Conservation (phyloP, 1,140 invertebrate genomes). For the Marisa cornuarietis region DNA sequence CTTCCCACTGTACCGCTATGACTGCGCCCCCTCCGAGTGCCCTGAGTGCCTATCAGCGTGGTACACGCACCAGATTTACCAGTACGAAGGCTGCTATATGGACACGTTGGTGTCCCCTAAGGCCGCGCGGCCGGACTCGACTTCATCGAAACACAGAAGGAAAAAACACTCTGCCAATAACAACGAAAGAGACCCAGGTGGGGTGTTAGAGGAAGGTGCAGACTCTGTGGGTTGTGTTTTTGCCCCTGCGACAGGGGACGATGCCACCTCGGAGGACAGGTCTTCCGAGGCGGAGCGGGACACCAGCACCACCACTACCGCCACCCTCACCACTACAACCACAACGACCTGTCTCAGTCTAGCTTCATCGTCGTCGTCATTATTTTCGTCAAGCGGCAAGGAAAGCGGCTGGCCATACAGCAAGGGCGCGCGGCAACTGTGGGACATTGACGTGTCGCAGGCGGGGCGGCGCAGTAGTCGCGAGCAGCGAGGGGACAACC, state of each 20-base stretch:
- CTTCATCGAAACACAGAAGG: neutral
- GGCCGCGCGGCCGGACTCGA: neutral
- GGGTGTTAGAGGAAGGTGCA: neutral
- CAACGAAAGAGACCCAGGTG: neutral
- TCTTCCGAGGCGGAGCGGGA: neutral
- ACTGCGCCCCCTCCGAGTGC: conserved; percentile 54
- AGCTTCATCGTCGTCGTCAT: conserved; percentile 7
- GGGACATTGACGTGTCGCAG: conserved; percentile 50
- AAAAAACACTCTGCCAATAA: conserved; percentile 5
- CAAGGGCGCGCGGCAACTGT: conserved; percentile 38
- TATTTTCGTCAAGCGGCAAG: neutral
- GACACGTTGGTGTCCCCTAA: conserved; percentile 8
- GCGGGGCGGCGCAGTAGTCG: conserved; percentile 27
- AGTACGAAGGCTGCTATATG: conserved; percentile 26
- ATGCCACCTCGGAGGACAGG: conserved; percentile 3
- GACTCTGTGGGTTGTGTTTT: conserved; percentile 18
- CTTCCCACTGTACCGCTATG: conserved; percentile 56
- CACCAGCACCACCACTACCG: neutral
- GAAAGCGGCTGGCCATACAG: conserved; percentile 27
- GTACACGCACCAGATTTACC: conserved; percentile 44
- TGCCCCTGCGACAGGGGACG: neutral
- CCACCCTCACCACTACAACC: conserved; percentile 1
- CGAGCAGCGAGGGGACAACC: conserved; percentile 22
- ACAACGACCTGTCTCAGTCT: neutral
- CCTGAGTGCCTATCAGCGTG: conserved; percentile 51